Evolutionary conservation across 2,888 invertebrate species (phyloP).

Genomic region (Lasioglossum malachurum): DNA sequence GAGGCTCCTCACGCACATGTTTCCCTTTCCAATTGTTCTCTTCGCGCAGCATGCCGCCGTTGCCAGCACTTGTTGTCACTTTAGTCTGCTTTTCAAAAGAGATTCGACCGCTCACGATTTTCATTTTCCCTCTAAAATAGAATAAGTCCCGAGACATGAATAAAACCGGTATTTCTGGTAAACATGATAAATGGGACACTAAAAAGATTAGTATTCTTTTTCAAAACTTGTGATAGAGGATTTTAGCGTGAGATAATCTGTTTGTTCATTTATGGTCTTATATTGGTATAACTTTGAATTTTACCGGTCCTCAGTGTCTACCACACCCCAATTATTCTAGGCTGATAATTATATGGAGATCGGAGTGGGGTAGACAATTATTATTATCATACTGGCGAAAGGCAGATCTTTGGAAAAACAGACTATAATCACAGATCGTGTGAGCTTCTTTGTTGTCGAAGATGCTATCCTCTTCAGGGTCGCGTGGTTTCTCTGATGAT

Average conservation of each 20-base stretch:
- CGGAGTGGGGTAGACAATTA: neutral
- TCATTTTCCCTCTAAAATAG: neutral
- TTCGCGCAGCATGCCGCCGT: neutral
- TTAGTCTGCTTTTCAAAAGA: neutral
- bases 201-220: neutral
- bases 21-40: constrained; percentile 11
- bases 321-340: neutral
- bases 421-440: constrained; percentile 1
- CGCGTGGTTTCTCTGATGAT: constrained; percentile 7
- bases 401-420: neutral
- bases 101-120: neutral
- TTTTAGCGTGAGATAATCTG: neutral
- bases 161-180: neutral
- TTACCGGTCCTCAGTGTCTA: neutral
- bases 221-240: neutral
- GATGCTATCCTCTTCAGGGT: neutral
- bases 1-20: constrained; percentile 9
- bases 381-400: no score
- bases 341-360: neutral
- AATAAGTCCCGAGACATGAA: neutral
- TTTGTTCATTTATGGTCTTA: neutral
- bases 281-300: neutral
- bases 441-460: neutral
- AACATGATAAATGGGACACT: neutral
- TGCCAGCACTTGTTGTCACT: neutral